phyloP scores from a whole-genome alignment of 2,888 invertebrate genomes.

The Litoditis marina region DNA sequence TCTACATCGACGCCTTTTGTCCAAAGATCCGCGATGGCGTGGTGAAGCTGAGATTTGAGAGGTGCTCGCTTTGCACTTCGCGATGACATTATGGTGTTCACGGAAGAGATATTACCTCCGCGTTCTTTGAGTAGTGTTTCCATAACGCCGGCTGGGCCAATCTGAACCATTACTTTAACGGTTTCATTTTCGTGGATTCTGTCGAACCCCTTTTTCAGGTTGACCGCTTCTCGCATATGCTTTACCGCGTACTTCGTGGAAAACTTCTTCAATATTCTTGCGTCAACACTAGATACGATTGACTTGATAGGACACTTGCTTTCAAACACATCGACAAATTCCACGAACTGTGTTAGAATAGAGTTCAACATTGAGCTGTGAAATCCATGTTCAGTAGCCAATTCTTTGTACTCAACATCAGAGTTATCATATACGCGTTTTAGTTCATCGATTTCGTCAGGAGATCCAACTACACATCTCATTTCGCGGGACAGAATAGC shows the following conservation, averaged over 20 bases:
- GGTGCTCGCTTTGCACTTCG: no score
- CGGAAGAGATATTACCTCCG: no score
- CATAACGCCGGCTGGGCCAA: conserved; percentile 54
- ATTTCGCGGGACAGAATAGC: conserved; percentile 33
- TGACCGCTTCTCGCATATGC: conserved; percentile 43
- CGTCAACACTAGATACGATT: conserved; percentile 51
- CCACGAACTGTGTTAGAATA: conserved; percentile 32
- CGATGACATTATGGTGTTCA: no score
- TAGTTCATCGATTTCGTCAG: conserved; percentile 19
- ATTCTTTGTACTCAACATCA: conserved; percentile 25
- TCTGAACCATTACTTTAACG: conserved; percentile 42
- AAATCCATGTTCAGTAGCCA: conserved; percentile 47
- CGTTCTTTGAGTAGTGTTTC: conserved; percentile 25
- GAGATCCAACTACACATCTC: conserved; percentile 37
- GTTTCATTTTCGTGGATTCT: conserved; percentile 20
- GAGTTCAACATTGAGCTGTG: conserved; percentile 50
- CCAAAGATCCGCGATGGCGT: no score
- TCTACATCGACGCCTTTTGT: no score
- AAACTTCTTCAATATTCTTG: conserved; percentile 17
- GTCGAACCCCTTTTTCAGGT: conserved; percentile 38
- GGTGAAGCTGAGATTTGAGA: no score
- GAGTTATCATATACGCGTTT: conserved; percentile 2
- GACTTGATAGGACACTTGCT: conserved; percentile 16
- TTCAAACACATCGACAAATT: background rate
- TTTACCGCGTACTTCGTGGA: conserved; percentile 32